A percentile compares a stretch with the other conserved stretches of the same genome.
Evolutionary conservation across 2,113 vertebrate genomes (phyloP).

Genomic region (Furnarius figulus): DNA sequence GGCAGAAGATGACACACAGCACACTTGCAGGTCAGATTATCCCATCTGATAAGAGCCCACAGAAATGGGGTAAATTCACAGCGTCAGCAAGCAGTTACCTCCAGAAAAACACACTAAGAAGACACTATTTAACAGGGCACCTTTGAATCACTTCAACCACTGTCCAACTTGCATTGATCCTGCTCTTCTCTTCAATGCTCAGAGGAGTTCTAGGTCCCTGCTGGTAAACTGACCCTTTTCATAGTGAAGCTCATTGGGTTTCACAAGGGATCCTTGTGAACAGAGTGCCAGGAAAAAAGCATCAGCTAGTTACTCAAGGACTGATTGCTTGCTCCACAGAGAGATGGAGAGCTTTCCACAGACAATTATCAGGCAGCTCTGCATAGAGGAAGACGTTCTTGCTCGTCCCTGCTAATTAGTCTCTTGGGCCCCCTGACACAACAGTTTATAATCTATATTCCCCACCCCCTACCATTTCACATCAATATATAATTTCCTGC

Average conservation of each 20-base stretch:
- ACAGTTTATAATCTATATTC: not conserved
- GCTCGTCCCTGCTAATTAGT: not conserved
- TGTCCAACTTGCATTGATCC: not conserved
- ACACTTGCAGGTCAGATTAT: not conserved
- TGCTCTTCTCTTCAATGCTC: not conserved
- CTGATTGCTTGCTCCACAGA: not conserved
- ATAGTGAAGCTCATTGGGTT: not conserved
- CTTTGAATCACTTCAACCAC: not conserved
- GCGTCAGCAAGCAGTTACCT: not conserved
- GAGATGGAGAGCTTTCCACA: not conserved
- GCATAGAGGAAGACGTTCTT: not conserved
- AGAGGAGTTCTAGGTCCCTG: not conserved
- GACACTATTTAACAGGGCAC: not conserved
- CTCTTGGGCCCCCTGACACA: not conserved
- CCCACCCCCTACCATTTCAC: not conserved
- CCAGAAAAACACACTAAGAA: not conserved
- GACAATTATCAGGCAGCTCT: not conserved
- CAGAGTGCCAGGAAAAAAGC: not conserved
- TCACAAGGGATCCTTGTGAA: not conserved
- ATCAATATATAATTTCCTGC: constrained; percentile 17
- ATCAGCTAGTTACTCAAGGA: not conserved
- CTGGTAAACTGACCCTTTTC: not conserved
- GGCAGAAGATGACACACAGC: not conserved
- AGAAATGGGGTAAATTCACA: not conserved
- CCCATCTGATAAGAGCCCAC: not conserved